A percentile compares a stretch with the other conserved stretches of the same genome.
Conservation (phyloP, 2,113 vertebrate genomes). For the Thamnaconus septentrionalis region DNA sequence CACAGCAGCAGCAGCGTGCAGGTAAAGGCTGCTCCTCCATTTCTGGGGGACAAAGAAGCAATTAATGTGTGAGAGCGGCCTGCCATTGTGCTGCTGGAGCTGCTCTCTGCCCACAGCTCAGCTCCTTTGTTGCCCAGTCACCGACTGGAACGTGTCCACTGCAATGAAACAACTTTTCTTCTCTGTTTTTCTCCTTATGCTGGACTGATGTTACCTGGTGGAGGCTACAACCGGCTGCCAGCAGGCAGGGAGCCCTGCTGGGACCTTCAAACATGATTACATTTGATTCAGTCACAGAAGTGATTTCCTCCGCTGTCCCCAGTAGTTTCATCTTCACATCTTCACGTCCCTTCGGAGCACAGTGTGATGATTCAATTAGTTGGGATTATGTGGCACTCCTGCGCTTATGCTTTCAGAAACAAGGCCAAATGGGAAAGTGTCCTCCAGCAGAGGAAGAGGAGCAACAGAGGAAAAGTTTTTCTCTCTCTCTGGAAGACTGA, state of each 20-base stretch:
- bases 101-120: conserved; percentile 54
- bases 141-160: conserved; percentile 78
- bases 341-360: conserved; percentile 59
- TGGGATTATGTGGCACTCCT: conserved; percentile 56
- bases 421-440: conserved; percentile 30
- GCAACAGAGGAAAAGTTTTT: conserved; percentile 8
- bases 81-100: conserved; percentile 70
- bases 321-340: conserved; percentile 65
- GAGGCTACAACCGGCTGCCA: conserved; percentile 50
- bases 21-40: conserved; percentile 79
- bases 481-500: not conserved
- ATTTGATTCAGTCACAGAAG: too few relatives aligned
- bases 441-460: not conserved
- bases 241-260: conserved; percentile 32
- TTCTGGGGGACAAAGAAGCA: conserved; percentile 81
- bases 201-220: conserved; percentile 56
- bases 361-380: conserved; percentile 75
- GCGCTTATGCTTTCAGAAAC: conserved; percentile 45
- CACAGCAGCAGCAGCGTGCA: conserved; percentile 57
- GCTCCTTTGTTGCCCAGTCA: conserved; percentile 78
- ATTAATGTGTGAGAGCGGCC: conserved; percentile 76
- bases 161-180: conserved; percentile 71
- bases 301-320: conserved; percentile 45
- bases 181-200: conserved; percentile 11
- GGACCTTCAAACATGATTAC: conserved; percentile 1